Base-by-base conservation (phyloP, 2,888 invertebrate species). In the Yponomeuta sedellus region DNA sequence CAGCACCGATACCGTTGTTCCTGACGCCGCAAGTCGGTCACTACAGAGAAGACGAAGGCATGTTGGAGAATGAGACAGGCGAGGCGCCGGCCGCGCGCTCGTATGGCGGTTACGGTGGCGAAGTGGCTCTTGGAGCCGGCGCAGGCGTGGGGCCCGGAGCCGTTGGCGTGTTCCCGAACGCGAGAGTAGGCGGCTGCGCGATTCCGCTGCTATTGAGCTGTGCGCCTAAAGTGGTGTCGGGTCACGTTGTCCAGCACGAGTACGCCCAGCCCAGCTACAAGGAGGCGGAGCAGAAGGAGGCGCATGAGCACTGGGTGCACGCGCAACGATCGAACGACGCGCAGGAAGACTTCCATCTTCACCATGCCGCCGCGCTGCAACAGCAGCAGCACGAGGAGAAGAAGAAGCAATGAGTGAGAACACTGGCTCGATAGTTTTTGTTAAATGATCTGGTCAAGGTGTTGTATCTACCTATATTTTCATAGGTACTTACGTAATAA, bases 181-280 rank as follows among this genome's bases (percentile, higher is more conserved):
- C 81, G 0, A 82, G 84, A 61, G 74, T 75, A 0, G 82, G 82
- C 19, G 83, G 83, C 0, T 86, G 86, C 70, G 80, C 76, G 57
- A 78, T 88, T 4, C 90, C 90, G 0, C 73, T 90, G 11, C 75
- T 90, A 58, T 79, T 91, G 68, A 89, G 86, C 71, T 91, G 90
- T 66, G 77, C 88, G 1, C 90, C 90, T 0, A 79, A 82, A 0
- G 79, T 91, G 67, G 80, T 82, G 1, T 74, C 80, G 1, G 89
- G 88, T 0, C 78, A 76, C 6, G 71, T 88, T 34, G 75, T 81
- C 25, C 79, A 77, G 52, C 77, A 75, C 20, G 56, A 19, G 22
- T 39, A 44, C 25, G 70, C 67, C 8, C 64, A 52, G 8, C 64
- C 67, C 8, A n/a, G 66, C 73, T 74, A 74, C 66, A 72, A 68